Evolutionary conservation across 2,113 vertebrate species (phyloP).

Genomic region (Abramis brama): DNA sequence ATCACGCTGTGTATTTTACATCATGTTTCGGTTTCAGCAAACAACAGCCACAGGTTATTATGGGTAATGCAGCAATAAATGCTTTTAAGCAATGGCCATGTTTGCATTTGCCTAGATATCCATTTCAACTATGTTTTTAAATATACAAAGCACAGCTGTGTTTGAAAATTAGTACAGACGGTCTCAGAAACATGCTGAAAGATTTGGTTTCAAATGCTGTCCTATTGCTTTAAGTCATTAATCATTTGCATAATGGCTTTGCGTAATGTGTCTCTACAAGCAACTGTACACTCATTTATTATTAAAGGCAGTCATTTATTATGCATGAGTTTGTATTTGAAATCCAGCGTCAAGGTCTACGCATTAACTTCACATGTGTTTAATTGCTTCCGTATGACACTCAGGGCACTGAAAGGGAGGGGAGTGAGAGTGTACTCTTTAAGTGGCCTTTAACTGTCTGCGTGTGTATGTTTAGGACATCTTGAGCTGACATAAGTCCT

Average conservation of each 20-base stretch:
- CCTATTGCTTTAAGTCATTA: neutral
- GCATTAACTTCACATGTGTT: conserved; percentile 31
- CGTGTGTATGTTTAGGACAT: conserved; percentile 55
- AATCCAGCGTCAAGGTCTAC: conserved; percentile 32
- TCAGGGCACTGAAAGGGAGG: conserved; percentile 17
- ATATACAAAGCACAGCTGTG: neutral
- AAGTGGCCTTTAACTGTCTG: conserved; percentile 59
- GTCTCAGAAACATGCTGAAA: neutral
- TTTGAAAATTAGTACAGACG: neutral
- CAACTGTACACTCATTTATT: conserved; percentile 15
- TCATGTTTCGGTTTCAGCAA: neutral
- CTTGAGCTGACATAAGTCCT: conserved; percentile 64
- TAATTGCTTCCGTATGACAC: conserved; percentile 40
- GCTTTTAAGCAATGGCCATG: neutral
- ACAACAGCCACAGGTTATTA: neutral
- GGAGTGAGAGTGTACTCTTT: conserved; percentile 49
- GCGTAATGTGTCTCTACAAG: conserved; percentile 11
- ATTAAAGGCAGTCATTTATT: conserved; percentile 41
- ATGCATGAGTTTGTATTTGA: conserved; percentile 36
- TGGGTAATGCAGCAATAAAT: neutral
- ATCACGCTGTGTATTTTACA: neutral
- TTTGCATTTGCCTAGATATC: neutral
- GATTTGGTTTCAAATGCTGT: neutral
- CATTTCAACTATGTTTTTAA: neutral
- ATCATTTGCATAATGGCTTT: conserved; percentile 22